Evolutionary conservation across 2,888 invertebrate genomes (phyloP), one percentile per base, ranked within the genome.

Genomic region (Calameuta pallipes): DNA sequence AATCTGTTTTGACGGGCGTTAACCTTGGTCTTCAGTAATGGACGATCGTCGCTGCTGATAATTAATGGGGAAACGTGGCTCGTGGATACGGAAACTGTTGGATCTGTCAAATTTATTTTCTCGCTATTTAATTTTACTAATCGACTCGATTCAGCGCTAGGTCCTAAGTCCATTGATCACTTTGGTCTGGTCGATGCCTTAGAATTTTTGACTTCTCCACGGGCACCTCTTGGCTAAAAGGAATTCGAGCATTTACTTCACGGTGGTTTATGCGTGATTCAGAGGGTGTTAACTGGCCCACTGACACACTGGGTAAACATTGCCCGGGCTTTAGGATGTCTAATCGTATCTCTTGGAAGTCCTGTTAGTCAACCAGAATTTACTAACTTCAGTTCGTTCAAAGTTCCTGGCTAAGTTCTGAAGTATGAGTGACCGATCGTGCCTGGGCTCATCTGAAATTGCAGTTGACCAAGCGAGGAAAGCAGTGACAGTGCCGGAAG

Each of bases 271-370:
- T 9, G 3, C 31, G 71, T 71, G 12, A 71, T 71, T 71, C 71
- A 71, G 31, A 71, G 71, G 71, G 31, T 71, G 71, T 11, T 71
- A 71, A 71, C 12, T 23, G 71, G 71, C 34, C 71, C 23, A 71
- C 71, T 71, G 71, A 71, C 71, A 70, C 71, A 71, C 71, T 71
- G 71, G 33, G 71, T 71, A 71, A 34, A 71, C 71, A 71, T 56
- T 56, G 56, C 23, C 23, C 9, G 23, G 23, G 23, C 41, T 56
- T 56, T 23, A 23, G 23, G 23, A 9, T 23, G 56, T 56, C 56
- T 56, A 56, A 56, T 56, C 56, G 56, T 56, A 56, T 56, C 56
- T 23, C 56, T 56, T 56, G 56, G 23, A 56, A 23, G 56, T 56
- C 23, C 56, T 56, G 23, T 15, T 56, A 56, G 56, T 56, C 23